Conservation (phyloP, 2,888 invertebrate genomes). For the Cataglyphis albicans region DNA sequence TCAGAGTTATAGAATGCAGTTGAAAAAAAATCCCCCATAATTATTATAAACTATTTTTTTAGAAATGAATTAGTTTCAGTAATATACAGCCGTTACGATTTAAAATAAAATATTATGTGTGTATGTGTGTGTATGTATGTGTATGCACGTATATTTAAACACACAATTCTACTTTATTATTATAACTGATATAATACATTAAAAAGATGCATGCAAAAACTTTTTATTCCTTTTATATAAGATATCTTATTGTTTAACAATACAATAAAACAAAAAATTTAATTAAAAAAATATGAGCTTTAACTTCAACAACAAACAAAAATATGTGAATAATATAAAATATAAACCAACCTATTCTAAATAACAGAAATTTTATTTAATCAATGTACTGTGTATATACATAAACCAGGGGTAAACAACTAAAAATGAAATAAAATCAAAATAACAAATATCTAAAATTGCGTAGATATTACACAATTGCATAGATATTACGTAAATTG, state of each 20-base stretch:
- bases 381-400: conserved; percentile 72
- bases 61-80: neutral
- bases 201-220: conserved; percentile 45
- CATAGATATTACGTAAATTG: conserved; percentile 13
- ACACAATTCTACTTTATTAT: neutral
- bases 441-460: conserved; percentile 68
- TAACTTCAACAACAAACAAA: conserved; percentile 60
- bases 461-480: neutral
- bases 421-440: conserved; percentile 78
- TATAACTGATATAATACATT: neutral
- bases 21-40: no score
- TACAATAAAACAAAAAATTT: conserved; percentile 48
- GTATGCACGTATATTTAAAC: neutral
- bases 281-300: conserved; percentile 61
- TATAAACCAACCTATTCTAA: conserved; percentile 79
- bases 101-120: neutral
- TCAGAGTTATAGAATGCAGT: no score
- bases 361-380: conserved; percentile 77
- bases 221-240: conserved; percentile 63
- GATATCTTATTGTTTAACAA: conserved; percentile 42
- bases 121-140: conserved; percentile 1
- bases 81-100: neutral
- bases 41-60: neutral
- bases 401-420: conserved; percentile 80
- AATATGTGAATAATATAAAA: conserved; percentile 63